phyloP scores from a whole-genome alignment of 2,113 vertebrate genomes.

The Entelurus aequoreus region DNA sequence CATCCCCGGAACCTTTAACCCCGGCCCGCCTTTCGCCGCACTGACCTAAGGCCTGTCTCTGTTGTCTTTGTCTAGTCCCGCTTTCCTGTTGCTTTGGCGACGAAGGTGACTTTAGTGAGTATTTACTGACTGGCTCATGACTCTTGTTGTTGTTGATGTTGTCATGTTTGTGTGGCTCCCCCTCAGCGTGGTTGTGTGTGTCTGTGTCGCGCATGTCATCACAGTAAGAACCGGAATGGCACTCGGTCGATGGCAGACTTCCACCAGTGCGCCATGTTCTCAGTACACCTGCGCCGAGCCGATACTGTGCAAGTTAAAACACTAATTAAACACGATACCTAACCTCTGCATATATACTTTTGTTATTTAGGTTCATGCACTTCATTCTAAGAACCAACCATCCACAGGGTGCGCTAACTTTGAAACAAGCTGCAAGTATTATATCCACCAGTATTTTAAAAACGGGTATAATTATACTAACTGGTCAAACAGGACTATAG shows the following conservation, averaged over 20 bases:
- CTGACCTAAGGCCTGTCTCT: constrained; percentile 61
- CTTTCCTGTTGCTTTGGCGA: constrained; percentile 81
- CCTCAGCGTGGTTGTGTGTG: constrained; percentile 13
- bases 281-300: too few relatives aligned
- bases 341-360: too few relatives aligned
- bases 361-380: too few relatives aligned
- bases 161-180: constrained; percentile 38
- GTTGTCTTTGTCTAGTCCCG: constrained; percentile 72
- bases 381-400: too few relatives aligned
- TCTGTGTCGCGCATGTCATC: constrained; percentile 35
- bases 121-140: constrained; percentile 57
- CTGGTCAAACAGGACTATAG: too few relatives aligned
- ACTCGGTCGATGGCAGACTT: background rate
- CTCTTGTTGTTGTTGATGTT: constrained; percentile 26
- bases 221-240: constrained; percentile 9
- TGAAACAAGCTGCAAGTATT: too few relatives aligned
- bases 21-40: background rate
- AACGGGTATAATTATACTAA: too few relatives aligned
- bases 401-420: too few relatives aligned
- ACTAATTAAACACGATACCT: too few relatives aligned
- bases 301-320: too few relatives aligned
- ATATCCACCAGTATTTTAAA: too few relatives aligned
- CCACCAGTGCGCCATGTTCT: background rate
- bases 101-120: constrained; percentile 79
- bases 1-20: background rate